phyloP scores from a whole-genome alignment of 2,113 vertebrate species.

The Rattus rattus region DNA sequence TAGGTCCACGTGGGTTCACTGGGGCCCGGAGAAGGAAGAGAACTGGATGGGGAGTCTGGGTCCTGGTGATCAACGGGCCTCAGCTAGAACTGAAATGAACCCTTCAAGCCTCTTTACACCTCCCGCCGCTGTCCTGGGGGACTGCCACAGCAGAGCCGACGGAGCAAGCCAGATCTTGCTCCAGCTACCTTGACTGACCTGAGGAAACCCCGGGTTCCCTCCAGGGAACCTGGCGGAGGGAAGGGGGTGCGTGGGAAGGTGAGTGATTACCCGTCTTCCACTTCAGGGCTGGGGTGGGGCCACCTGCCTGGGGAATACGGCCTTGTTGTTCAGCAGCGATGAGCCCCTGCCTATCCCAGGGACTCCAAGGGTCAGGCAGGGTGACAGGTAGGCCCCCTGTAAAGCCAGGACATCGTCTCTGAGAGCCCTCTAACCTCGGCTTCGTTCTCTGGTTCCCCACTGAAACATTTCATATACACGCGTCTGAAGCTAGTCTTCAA shows the following conservation, averaged over 20 bases:
- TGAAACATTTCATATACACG: background rate
- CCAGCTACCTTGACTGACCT: constrained; percentile 51
- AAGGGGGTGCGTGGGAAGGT: constrained; percentile 24
- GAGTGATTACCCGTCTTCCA: background rate
- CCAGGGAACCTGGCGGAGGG: background rate
- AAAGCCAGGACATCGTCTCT: background rate
- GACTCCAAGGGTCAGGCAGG: background rate
- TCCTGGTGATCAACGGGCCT: background rate
- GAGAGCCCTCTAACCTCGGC: background rate
- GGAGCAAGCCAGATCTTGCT: background rate
- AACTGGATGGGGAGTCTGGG: too few relatives aligned
- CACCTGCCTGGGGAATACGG: background rate
- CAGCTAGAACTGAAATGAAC: background rate
- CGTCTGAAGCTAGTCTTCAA: background rate
- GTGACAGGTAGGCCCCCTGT: background rate
- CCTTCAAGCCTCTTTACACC: background rate
- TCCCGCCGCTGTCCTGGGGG: background rate
- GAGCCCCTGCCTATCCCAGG: background rate
- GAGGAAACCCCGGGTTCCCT: constrained; percentile 43
- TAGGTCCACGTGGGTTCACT: background rate
- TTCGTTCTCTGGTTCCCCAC: background rate
- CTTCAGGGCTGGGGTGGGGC: background rate
- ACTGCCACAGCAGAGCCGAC: background rate
- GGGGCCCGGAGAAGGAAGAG: background rate
- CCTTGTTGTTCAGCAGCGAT: background rate